phyloP scores from a whole-genome alignment of 2,113 vertebrate species.

The Hymenochirus boettgeri region DNA sequence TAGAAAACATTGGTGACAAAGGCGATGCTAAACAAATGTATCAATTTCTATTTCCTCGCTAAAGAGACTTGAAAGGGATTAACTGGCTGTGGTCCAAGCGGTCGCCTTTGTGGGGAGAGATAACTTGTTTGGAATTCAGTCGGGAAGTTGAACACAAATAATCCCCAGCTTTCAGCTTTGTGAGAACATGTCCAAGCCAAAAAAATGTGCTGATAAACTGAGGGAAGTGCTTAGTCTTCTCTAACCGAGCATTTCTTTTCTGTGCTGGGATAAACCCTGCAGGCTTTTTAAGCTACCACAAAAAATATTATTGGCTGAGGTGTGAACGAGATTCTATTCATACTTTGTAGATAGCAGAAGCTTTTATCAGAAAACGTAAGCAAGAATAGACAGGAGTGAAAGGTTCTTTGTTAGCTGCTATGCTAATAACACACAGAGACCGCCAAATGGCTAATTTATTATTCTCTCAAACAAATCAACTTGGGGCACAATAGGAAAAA shows the following conservation, averaged over 20 bases:
- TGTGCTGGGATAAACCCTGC: background rate
- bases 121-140: conserved; percentile 8
- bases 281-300: conserved; percentile 6
- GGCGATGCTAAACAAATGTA: background rate
- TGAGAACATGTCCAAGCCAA: conserved; percentile 18
- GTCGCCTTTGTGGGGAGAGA: conserved; percentile 1
- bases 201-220: conserved; percentile 20
- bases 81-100: background rate
- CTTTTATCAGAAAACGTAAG: background rate
- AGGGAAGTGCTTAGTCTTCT: conserved; percentile 7
- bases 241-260: background rate
- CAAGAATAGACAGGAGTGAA: conserved; percentile 13
- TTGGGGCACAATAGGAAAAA: too few species aligned
- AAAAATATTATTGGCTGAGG: conserved; percentile 6
- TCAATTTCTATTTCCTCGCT: conserved; percentile 1
- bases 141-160: conserved; percentile 18
- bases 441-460: too few species aligned
- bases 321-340: conserved; percentile 10
- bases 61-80: background rate
- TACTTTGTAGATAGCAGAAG: background rate
- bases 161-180: conserved; percentile 5
- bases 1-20: background rate
- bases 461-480: too few species aligned
- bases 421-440: too few species aligned
- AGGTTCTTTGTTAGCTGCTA: too few species aligned